Conservation (phyloP, 2,113 vertebrate genomes). For the Gnathonemus longibarbis region DNA sequence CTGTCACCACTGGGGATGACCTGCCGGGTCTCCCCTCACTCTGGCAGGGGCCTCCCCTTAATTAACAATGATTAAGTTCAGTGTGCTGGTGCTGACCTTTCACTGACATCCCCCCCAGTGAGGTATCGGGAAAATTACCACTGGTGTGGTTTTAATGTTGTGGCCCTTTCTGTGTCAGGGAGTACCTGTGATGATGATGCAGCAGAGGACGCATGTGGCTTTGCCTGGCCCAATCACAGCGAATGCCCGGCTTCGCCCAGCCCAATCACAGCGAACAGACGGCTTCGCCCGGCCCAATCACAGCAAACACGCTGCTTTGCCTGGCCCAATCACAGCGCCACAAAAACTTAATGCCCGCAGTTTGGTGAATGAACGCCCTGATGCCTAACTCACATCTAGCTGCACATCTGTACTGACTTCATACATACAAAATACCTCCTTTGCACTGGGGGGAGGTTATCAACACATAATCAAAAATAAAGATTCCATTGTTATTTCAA, state of each 20-base stretch:
- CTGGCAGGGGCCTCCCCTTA: not conserved
- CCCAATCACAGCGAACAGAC: no score
- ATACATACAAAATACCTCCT: not conserved
- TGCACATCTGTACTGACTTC: not conserved
- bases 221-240: no score
- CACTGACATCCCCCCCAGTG: not conserved
- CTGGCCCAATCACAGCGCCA: not conserved
- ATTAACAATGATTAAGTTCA: constrained; percentile 7
- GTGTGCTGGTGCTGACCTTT: not conserved
- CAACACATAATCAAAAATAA: not conserved
- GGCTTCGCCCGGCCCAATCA: not conserved
- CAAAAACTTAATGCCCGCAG: not conserved
- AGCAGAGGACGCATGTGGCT: not conserved
- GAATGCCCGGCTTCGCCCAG: no score
- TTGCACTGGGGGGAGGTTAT: not conserved
- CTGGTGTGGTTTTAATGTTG: not conserved
- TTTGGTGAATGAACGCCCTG: not conserved
- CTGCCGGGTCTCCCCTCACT: not conserved
- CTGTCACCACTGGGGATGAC: not conserved
- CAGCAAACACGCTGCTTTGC: not conserved
- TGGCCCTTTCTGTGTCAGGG: not conserved
- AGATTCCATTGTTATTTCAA: not conserved
- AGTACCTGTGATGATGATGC: not conserved
- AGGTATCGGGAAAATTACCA: not conserved
- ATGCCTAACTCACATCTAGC: not conserved